Conservation (phyloP, 2,888 invertebrate species). For the Philopedon plagiatum region DNA sequence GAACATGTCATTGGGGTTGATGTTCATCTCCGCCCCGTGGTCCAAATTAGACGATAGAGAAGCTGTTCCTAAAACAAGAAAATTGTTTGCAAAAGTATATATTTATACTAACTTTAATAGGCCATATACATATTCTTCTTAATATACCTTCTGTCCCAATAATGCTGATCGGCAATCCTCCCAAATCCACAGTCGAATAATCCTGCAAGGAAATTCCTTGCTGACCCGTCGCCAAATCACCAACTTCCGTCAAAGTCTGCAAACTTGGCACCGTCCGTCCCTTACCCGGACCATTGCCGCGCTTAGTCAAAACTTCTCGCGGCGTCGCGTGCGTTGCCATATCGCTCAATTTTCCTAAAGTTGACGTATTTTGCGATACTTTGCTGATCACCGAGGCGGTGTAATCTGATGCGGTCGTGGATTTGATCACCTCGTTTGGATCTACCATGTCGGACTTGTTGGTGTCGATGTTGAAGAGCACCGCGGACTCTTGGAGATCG, state of each 20-base stretch:
- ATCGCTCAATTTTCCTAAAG: background rate
- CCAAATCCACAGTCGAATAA: constrained; percentile 12
- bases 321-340: background rate
- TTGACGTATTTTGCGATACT: background rate
- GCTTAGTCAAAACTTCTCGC: background rate
- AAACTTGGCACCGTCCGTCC: background rate
- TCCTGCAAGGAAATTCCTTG: background rate
- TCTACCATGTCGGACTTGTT: constrained; percentile 34
- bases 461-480: constrained; percentile 54
- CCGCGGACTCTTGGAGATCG: constrained; percentile 58
- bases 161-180: constrained; percentile 17
- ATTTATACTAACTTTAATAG: background rate
- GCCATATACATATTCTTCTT: too few relatives aligned
- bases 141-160: constrained; percentile 17
- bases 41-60: background rate
- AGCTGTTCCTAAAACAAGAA: background rate
- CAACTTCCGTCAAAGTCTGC: background rate
- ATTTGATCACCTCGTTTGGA: constrained; percentile 35
- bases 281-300: background rate
- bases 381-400: background rate
- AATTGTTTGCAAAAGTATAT: background rate
- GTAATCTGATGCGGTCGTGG: background rate
- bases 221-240: background rate
- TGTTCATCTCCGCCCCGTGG: constrained; percentile 14
- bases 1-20: constrained; percentile 40